These are phyloP conservation scores for Cherax destructor DNA, from an alignment of 1,140 invertebrate genomes.

Conservation along the genomic window DNA sequence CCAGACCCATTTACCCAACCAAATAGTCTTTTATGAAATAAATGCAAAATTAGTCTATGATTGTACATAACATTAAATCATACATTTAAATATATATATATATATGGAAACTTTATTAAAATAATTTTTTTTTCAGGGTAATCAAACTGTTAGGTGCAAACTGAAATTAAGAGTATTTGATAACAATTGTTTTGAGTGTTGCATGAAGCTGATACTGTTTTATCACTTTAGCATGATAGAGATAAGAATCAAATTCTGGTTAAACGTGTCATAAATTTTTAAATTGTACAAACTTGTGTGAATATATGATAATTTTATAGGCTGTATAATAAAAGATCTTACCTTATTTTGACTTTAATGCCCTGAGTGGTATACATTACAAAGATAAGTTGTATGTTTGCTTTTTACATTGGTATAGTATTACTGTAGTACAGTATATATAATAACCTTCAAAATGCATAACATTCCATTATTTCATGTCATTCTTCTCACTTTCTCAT, in stretches of 20 bases:
- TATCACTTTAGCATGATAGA: background rate
- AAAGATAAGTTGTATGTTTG: background rate
- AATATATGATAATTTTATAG: background rate
- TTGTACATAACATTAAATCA: background rate
- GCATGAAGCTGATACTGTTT: background rate
- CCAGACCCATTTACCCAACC: slow-evolving; percentile 24
- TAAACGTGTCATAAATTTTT: background rate
- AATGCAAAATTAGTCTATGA: background rate
- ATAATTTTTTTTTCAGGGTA: background rate
- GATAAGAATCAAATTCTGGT: background rate
- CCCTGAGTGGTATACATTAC: background rate
- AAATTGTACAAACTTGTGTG: background rate
- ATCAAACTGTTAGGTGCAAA: background rate
- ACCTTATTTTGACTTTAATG: background rate
- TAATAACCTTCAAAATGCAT: background rate
- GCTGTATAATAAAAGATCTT: background rate
- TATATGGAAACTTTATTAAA: background rate
- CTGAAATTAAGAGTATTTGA: background rate
- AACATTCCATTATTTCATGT: slow-evolving; percentile 25
- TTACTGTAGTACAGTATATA: background rate
- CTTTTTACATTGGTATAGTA: background rate
- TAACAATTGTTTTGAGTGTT: background rate
- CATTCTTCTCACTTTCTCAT: background rate
- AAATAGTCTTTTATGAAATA: slow-evolving; percentile 9
- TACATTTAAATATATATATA: background rate